phyloP scores from a whole-genome alignment of 2,888 invertebrate genomes.

The Macrosiphum euphorbiae region DNA sequence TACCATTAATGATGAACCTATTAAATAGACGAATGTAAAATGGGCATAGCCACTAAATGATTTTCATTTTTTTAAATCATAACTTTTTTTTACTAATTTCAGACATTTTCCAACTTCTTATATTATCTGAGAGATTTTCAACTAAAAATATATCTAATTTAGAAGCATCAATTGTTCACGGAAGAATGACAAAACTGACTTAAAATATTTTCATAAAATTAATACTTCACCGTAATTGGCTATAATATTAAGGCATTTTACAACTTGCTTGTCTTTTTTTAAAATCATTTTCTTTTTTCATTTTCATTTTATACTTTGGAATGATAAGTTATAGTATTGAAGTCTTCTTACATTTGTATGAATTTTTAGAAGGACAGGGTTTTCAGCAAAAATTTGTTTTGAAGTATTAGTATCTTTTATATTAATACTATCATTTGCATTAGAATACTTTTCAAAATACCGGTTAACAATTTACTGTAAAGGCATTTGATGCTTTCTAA shows the following conservation, averaged over 20 bases:
- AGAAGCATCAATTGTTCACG: not conserved
- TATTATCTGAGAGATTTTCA: not conserved
- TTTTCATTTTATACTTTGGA: not conserved
- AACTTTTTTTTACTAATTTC: not conserved
- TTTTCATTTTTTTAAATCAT: not conserved
- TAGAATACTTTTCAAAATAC: not conserved
- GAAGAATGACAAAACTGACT: not conserved
- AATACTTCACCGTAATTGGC: too few species aligned
- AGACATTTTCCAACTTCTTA: too few species aligned
- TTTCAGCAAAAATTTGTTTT: too few species aligned
- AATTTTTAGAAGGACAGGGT: too few species aligned
- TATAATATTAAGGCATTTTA: too few species aligned
- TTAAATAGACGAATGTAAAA: too few species aligned
- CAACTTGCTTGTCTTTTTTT: conserved; percentile 6
- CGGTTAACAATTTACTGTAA: too few species aligned
- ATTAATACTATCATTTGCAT: too few species aligned
- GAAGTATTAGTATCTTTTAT: too few species aligned
- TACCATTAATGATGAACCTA: too few species aligned
- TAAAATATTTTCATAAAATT: conserved; percentile 4
- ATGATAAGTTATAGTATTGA: not conserved
- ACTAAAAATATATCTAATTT: not conserved
- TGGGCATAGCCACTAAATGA: not conserved
- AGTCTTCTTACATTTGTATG: not conserved
- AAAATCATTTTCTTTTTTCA: not conserved
- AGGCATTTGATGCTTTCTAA: too few species aligned